phyloP scores from a whole-genome alignment of 2,797 vertebrate genomes.

The Oryzias sinensis region DNA sequence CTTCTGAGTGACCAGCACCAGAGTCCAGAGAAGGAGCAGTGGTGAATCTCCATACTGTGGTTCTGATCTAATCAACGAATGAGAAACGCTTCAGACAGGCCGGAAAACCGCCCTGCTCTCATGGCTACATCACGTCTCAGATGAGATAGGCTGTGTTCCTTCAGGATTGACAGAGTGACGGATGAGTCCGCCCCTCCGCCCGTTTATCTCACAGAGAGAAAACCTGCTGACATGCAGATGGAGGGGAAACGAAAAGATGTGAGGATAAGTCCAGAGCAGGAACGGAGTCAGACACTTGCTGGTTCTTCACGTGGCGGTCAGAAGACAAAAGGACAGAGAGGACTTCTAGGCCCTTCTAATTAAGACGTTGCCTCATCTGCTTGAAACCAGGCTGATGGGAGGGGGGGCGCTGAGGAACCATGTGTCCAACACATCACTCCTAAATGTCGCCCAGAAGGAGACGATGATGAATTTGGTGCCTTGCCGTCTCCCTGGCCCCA shows the following conservation, averaged over 20 bases:
- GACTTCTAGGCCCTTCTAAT: constrained; percentile 48
- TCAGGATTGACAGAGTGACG: constrained; percentile 41
- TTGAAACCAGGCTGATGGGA: constrained; percentile 38
- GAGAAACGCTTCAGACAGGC: constrained; percentile 23
- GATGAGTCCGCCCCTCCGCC: constrained; percentile 32
- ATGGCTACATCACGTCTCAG: constrained; percentile 46
- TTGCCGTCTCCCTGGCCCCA: constrained; percentile 53
- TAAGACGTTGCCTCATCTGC: constrained; percentile 50
- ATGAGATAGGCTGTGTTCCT: constrained; percentile 35
- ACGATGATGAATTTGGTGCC: constrained; percentile 50
- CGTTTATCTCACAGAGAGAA: constrained; percentile 30
- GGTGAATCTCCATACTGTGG: neutral
- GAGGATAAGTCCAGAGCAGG: constrained; percentile 31
- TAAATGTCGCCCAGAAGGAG: constrained; percentile 30
- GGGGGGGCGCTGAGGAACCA: constrained; percentile 7
- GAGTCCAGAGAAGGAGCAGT: too few species aligned
- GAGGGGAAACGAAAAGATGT: constrained; percentile 12
- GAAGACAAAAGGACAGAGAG: constrained; percentile 20
- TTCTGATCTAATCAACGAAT: constrained; percentile 46
- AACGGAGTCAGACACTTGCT: constrained; percentile 17
- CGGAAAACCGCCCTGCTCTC: constrained; percentile 31
- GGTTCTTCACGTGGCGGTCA: constrained; percentile 29
- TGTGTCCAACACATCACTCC: constrained; percentile 29
- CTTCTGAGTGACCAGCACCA: too few species aligned
- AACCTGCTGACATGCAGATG: constrained; percentile 13